Evolutionary conservation across 2,113 vertebrate species (phyloP), one percentile per base, ranked within the genome.

Genomic region (Oxyruncus cristatus): DNA sequence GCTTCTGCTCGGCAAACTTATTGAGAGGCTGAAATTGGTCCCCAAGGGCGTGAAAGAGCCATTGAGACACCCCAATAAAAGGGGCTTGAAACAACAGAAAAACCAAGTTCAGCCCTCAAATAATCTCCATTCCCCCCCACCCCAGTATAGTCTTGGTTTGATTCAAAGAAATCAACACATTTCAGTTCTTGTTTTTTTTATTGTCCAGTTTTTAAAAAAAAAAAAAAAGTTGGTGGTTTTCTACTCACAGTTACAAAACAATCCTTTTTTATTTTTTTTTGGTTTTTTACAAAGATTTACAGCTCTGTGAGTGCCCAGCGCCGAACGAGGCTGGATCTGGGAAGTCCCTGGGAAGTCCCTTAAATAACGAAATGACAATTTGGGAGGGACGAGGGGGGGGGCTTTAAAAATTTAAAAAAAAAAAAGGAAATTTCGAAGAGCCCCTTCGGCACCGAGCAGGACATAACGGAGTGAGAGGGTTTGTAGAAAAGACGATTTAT

Each of bases 201-300:
- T 98, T 98, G 91, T 97, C 97, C 91, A n/a, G 58, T 85, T 97
- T 96, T 96, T 94, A 46, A 42, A 42, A 17, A 42, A 42, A 42
- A 42, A 89, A 39, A 4, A 56, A 56, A 89, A 85, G 44, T 47
- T 42, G 77, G 33, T 28, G 22, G 12, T 73, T 72, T 87, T 59
- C 61, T 78, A 5, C 1, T 50, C 59, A 63, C 35, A 85, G 52
- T 95, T 98, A 98, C 89, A 98, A 98, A 98, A 99, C 95, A 97
- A 98, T 98, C 97, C 98, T 92, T 61, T 95, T 98, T 98, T 99
- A 24, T 98, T 99, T 49, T 98, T n/a, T n/a, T n/a, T n/a, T n/a
- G n/a, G n/a, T n/a, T n/a, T n/a, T n/a, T n/a, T 99, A 99, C 98
- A 99, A 98, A 99, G 98, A 99, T 99, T 98, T 98, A 98, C 99